Percentiles rank a stretch among this genome's conserved stretches.
Evolutionary conservation across 2,113 vertebrate species (phyloP).

Genomic region (Sprattus sprattus): DNA sequence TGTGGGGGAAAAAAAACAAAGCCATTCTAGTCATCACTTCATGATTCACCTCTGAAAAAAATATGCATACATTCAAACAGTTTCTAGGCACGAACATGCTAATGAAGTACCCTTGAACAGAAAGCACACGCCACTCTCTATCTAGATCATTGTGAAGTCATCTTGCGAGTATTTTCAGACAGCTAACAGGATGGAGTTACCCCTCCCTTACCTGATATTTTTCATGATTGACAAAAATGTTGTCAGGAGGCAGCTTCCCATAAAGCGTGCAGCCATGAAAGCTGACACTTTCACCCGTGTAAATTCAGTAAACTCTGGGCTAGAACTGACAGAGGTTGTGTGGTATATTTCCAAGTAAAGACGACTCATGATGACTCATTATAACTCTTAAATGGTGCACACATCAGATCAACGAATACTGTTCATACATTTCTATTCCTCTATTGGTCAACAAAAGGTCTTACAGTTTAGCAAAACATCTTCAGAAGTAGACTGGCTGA

Average conservation of each 20-base stretch:
- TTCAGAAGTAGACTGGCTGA: neutral
- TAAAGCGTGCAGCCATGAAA: neutral
- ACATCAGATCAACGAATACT: neutral
- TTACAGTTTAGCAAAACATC: neutral
- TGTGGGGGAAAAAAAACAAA: neutral
- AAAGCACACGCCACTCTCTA: constrained; percentile 13
- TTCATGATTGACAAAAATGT: constrained; percentile 43
- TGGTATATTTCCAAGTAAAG: neutral
- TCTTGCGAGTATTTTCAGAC: constrained; percentile 25
- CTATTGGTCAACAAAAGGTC: neutral
- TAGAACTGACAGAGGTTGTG: neutral
- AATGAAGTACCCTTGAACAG: constrained; percentile 24
- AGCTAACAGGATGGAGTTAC: constrained; percentile 34
- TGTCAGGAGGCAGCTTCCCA: neutral
- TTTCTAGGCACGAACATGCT: neutral
- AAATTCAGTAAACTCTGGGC: neutral
- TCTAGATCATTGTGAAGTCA: constrained; percentile 17
- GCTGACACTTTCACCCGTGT: neutral
- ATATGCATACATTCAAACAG: constrained; percentile 7
- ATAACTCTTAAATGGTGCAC: no score
- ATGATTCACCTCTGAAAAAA: constrained; percentile 2
- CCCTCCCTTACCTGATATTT: constrained; percentile 30
- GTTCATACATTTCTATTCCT: neutral
- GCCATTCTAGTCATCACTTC: constrained; percentile 15
- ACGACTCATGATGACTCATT: neutral